phyloP scores from a whole-genome alignment of 2,113 vertebrate species.

The Sinosuthora webbiana region DNA sequence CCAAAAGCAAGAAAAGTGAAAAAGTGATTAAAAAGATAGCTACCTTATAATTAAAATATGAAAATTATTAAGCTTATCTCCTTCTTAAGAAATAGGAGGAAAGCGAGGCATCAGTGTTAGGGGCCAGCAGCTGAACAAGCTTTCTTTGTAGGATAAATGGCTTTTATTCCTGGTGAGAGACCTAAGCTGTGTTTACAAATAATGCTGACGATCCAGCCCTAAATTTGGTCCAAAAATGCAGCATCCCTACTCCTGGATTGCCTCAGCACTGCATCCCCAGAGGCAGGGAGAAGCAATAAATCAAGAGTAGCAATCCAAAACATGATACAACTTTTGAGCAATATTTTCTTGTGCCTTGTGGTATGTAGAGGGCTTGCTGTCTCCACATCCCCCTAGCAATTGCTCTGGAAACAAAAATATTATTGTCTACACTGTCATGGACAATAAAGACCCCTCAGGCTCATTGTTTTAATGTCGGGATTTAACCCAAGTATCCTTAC shows the following conservation, averaged over 20 bases:
- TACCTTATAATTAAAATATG: constrained; percentile 23
- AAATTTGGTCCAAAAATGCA: constrained; percentile 26
- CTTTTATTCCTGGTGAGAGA: constrained; percentile 13
- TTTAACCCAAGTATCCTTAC: constrained; percentile 12
- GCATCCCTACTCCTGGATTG: constrained; percentile 47
- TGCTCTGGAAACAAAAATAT: constrained; percentile 68
- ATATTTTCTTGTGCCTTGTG: constrained; percentile 50
- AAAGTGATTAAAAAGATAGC: background rate
- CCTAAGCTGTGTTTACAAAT: constrained; percentile 59
- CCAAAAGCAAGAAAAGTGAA: background rate
- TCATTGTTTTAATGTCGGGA: constrained; percentile 30
- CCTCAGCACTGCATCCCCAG: constrained; percentile 29
- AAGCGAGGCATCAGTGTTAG: background rate
- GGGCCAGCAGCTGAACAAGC: background rate
- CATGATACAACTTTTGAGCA: constrained; percentile 61
- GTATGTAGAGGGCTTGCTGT: constrained; percentile 28
- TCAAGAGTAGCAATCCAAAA: constrained; percentile 51
- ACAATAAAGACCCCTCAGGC: constrained; percentile 53
- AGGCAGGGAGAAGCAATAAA: constrained; percentile 54
- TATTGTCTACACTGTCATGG: constrained; percentile 52
- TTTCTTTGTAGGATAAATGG: background rate
- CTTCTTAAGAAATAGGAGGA: background rate
- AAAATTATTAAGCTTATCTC: constrained; percentile 30
- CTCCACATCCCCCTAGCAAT: constrained; percentile 47
- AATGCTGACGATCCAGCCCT: background rate